phyloP scores from a whole-genome alignment of 2,113 vertebrate genomes.

The Silurus glanis region DNA sequence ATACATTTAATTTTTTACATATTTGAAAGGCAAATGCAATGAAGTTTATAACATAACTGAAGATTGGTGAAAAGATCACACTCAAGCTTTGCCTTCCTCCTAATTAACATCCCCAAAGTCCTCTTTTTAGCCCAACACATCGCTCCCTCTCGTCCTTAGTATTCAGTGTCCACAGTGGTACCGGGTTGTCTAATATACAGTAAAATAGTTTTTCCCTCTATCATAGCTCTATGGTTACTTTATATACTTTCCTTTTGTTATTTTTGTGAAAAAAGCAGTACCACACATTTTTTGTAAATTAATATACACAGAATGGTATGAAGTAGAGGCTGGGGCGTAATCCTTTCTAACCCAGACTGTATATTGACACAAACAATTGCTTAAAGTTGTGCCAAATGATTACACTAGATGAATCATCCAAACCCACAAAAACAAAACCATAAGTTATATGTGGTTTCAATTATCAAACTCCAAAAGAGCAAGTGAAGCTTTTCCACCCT shows the following conservation, averaged over 20 bases:
- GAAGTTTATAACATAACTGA: background rate
- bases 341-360: conserved; percentile 1
- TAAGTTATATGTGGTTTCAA: background rate
- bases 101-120: background rate
- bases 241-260: background rate
- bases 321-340: background rate
- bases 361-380: background rate
- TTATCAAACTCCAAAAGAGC: too few species aligned
- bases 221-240: background rate
- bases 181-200: background rate
- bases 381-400: background rate
- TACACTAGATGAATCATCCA: background rate
- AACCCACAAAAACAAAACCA: background rate
- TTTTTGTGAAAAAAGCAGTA: background rate
- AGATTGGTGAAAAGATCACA: background rate
- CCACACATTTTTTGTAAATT: background rate
- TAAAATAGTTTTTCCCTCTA: background rate
- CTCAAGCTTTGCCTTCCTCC: background rate
- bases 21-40: background rate
- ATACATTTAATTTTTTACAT: background rate
- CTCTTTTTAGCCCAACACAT: background rate
- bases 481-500: too few species aligned
- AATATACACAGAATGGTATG: background rate
- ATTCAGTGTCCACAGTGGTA: background rate
- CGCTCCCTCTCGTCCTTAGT: background rate